These are phyloP conservation scores for Tribolium castaneum DNA, from an alignment of 1,140 invertebrate genomes.

Conservation along the genomic window DNA sequence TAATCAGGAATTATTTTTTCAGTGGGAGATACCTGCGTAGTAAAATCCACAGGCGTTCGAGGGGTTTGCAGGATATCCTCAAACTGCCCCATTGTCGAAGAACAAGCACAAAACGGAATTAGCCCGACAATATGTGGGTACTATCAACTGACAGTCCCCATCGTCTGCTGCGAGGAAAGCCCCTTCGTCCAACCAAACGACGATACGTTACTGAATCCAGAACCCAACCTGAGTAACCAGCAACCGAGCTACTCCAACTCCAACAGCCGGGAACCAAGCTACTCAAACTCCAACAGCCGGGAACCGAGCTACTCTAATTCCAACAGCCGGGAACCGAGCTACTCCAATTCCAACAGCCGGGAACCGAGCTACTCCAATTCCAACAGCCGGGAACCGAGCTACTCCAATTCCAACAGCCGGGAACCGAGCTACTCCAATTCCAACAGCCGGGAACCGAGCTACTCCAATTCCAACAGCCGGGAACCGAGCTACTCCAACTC, in stretches of 20 bases:
- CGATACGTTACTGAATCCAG: neutral
- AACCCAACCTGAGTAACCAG: neutral
- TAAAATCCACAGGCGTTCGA: slow-evolving; percentile 49
- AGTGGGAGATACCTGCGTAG: slow-evolving; percentile 54
- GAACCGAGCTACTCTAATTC: neutral
- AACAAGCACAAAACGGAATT: slow-evolving; percentile 54
- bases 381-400: neutral
- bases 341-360: too few relatives aligned
- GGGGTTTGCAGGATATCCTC: slow-evolving; percentile 56
- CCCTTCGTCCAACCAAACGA: slow-evolving; percentile 3
- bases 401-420: neutral
- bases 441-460: neutral
- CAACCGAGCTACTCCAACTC: neutral
- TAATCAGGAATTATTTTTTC: slow-evolving; percentile 26
- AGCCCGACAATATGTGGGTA: slow-evolving; percentile 58
- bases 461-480: neutral
- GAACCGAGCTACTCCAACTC: neutral
- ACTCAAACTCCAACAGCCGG: neutral
- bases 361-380: neutral
- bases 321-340: neutral
- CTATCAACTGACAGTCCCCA: slow-evolving; percentile 51
- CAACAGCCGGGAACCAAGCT: neutral
- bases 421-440: neutral
- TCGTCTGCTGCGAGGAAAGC: slow-evolving; percentile 60
- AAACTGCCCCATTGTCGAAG: slow-evolving; percentile 55